Base-by-base conservation (phyloP, 2,888 invertebrate genomes). In the Chrysolina oricalcia region DNA sequence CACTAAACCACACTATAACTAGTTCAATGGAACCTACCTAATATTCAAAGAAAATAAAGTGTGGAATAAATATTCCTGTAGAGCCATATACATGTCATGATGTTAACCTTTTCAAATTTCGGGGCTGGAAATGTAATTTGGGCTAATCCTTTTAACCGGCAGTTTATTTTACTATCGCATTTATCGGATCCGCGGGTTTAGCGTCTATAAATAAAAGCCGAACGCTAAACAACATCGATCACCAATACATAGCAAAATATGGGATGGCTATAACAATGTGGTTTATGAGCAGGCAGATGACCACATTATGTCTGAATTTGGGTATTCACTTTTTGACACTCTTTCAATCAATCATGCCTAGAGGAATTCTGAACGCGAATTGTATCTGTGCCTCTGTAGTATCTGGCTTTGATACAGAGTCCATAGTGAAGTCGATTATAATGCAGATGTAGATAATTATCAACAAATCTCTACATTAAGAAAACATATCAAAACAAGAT, bases 181-280 rank as follows among this genome's bases (percentile, higher is more conserved):
- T 81, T 78, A 73, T 79, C 75, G 81, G 81, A 70, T 76, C 66
- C 71, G 72, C 71, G 69, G 77, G 70, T 74, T 76, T 75, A 82
- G 70, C 80, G 78, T 77, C 84, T 82, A 83, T 83, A 83, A 83
- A 84, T 85, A 83, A 83, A 83, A 81, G 74, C 76, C 71, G 73
- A 73, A 76, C 77, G 76, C 81, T 82, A 84, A 85, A 84, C 83
- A 83, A 80, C 84, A 81, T 81, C 84, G 84, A 85, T 84, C 84
- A 83, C 81, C 84, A 82, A 84, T 85, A 83, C 84, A 84, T 83
- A 82, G 83, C 81, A 82, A 83, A 84, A 82, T 82, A 80, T 81
- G 79, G 81, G 79, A 75, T 62, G 78, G 76, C 81, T 77, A 81
- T 84, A 85, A 85, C 82, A 82, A 85, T 83, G 83, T 82, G 83